These are phyloP conservation scores for Hirundichthys speculiger DNA, from an alignment of 2,113 vertebrate species.

Conservation along the genomic window DNA sequence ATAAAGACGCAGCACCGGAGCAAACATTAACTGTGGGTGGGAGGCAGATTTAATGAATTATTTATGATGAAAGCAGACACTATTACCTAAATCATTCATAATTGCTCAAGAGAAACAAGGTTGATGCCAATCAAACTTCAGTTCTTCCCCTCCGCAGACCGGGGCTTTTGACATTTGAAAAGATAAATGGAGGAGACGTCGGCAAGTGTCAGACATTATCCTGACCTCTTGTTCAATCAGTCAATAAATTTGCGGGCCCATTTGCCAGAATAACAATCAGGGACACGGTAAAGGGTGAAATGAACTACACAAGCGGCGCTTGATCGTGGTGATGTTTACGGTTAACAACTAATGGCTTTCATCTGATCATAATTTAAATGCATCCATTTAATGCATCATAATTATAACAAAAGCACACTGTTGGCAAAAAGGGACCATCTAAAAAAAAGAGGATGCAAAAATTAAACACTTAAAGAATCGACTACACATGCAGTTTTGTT, in stretches of 20 bases:
- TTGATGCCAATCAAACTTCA: slow-evolving; percentile 68
- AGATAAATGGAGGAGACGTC: slow-evolving; percentile 51
- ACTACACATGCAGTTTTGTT: not conserved
- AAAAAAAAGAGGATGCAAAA: slow-evolving; percentile 11
- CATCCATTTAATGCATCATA: slow-evolving; percentile 10
- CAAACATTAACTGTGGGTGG: slow-evolving; percentile 27
- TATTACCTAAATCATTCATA: slow-evolving; percentile 71
- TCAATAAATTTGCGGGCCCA: slow-evolving; percentile 52
- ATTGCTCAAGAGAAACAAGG: slow-evolving; percentile 72
- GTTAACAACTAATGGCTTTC: slow-evolving; percentile 3
- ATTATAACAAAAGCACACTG: slow-evolving; percentile 2
- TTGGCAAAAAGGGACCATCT: slow-evolving; percentile 5
- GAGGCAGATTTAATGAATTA: slow-evolving; percentile 62
- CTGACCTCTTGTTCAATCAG: slow-evolving; percentile 41
- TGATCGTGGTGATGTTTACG: not conserved
- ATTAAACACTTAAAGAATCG: not conserved
- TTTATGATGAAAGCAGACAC: slow-evolving; percentile 72
- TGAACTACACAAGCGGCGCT: slow-evolving; percentile 1
- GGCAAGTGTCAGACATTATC: slow-evolving; percentile 34
- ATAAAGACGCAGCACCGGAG: not conserved
- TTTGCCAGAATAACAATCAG: slow-evolving; percentile 49
- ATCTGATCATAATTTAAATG: not conserved
- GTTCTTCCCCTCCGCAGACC: slow-evolving; percentile 39
- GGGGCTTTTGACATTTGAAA: slow-evolving; percentile 38
- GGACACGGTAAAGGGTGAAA: not conserved